Conservation (phyloP, 2,113 vertebrate species). For the Laterallus jamaicensis region DNA sequence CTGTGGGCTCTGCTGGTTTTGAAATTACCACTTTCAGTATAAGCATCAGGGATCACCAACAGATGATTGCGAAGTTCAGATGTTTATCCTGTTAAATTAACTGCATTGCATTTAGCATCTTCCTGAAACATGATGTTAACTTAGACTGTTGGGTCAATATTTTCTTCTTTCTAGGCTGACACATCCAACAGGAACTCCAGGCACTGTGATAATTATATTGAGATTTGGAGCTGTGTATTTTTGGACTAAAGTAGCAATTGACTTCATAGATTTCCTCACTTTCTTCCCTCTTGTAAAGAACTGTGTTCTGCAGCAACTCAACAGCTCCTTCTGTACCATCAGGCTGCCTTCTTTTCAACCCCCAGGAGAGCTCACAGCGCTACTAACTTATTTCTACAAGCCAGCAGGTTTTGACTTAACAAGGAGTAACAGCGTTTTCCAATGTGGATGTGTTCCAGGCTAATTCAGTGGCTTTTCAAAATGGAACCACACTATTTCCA, state of each 20-base stretch:
- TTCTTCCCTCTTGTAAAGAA: neutral
- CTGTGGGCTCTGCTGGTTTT: neutral
- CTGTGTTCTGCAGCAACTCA: neutral
- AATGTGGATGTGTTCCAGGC: neutral
- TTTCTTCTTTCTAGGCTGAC: neutral
- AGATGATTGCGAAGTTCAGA: neutral
- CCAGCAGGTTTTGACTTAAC: slow-evolving; percentile 12
- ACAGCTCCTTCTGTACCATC: neutral
- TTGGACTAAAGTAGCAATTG: neutral
- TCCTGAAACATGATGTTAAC: neutral
- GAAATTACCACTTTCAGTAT: neutral
- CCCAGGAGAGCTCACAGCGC: neutral
- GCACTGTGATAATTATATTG: neutral
- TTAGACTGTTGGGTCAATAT: neutral
- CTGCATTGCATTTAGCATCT: neutral
- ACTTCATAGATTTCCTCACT: slow-evolving; percentile 8
- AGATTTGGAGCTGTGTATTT: neutral
- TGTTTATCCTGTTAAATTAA: neutral
- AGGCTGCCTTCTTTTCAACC: neutral
- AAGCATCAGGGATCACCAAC: neutral
- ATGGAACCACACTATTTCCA: neutral
- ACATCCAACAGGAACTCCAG: neutral
- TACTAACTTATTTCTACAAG: neutral
- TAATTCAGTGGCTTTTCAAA: neutral
- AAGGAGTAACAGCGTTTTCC: neutral